Percentiles rank a stretch among this genome's conserved stretches.
phyloP scores from a whole-genome alignment of 1,140 invertebrate species.

The Thalassaphorura encarpata region DNA sequence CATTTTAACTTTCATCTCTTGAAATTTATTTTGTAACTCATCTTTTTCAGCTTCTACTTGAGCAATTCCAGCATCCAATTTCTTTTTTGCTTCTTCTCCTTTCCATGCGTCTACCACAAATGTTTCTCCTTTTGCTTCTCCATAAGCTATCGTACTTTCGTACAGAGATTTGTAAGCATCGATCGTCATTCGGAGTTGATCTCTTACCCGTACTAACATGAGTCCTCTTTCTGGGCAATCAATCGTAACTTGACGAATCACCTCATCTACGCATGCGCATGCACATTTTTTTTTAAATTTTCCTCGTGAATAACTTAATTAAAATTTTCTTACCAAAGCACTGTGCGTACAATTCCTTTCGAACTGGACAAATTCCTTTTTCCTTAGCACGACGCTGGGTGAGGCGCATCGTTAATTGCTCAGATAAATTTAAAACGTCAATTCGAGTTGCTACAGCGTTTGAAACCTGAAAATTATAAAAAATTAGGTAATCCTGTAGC shows the following conservation, averaged over 20 bases:
- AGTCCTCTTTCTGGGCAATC: slow-evolving; percentile 52
- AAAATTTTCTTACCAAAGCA: slow-evolving; percentile 68
- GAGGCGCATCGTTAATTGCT: slow-evolving; percentile 82
- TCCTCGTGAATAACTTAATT: background rate
- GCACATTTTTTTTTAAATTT: no score
- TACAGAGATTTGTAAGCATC: slow-evolving; percentile 50
- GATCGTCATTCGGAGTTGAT: slow-evolving; percentile 52
- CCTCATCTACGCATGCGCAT: slow-evolving; percentile 42
- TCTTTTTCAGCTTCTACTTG: no score
- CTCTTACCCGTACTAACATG: slow-evolving; percentile 47
- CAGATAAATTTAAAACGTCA: slow-evolving; percentile 91
- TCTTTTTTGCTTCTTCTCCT: no score
- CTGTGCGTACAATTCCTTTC: slow-evolving; percentile 88
- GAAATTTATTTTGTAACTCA: no score
- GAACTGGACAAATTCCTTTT: slow-evolving; percentile 91
- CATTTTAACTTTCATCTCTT: no score
- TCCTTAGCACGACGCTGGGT: slow-evolving; percentile 86
- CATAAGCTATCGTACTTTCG: slow-evolving; percentile 53
- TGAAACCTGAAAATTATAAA: slow-evolving; percentile 55
- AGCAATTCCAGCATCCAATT: background rate
- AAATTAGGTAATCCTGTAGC: no score
- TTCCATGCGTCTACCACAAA: no score
- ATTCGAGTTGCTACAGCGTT: slow-evolving; percentile 87
- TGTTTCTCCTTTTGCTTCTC: no score
- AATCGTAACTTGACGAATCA: slow-evolving; percentile 53